phyloP scores from a whole-genome alignment of 2,113 vertebrate genomes.

The Corythoichthys intestinalis region DNA sequence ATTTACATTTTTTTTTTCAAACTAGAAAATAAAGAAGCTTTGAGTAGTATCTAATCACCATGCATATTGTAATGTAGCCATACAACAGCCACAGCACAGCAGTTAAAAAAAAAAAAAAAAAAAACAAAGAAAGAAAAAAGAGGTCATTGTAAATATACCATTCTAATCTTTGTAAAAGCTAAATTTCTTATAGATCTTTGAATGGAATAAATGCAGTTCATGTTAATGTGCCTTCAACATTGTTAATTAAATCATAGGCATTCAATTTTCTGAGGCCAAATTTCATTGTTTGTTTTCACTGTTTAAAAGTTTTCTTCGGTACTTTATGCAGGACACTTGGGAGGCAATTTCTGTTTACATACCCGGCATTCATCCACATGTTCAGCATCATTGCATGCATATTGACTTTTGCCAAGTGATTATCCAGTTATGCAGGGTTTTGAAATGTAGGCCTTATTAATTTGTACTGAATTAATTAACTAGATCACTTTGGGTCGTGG shows the following conservation, averaged over 20 bases:
- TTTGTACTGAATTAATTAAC: conserved; percentile 12
- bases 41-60: too few relatives aligned
- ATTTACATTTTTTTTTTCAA: too few relatives aligned
- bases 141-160: too few relatives aligned
- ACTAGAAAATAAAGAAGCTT: too few relatives aligned
- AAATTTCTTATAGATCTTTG: too few relatives aligned
- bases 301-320: background rate
- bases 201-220: too few relatives aligned
- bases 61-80: too few relatives aligned
- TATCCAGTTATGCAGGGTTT: conserved; percentile 11
- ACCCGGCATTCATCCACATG: conserved; percentile 1
- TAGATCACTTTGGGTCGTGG: conserved; percentile 2
- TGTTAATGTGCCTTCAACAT: background rate
- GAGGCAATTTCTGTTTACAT: conserved; percentile 5
- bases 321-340: background rate
- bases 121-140: too few relatives aligned
- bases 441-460: conserved; percentile 10
- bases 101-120: too few relatives aligned
- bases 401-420: conserved; percentile 9
- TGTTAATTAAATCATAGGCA: background rate
- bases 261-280: background rate
- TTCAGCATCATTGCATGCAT: conserved; percentile 3
- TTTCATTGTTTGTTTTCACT: background rate
- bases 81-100: too few relatives aligned
- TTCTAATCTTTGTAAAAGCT: too few relatives aligned